A percentile compares a stretch with the other conserved stretches of the same genome.
phyloP scores from a whole-genome alignment of 2,888 invertebrate genomes.

The Halocaridina rubra region DNA sequence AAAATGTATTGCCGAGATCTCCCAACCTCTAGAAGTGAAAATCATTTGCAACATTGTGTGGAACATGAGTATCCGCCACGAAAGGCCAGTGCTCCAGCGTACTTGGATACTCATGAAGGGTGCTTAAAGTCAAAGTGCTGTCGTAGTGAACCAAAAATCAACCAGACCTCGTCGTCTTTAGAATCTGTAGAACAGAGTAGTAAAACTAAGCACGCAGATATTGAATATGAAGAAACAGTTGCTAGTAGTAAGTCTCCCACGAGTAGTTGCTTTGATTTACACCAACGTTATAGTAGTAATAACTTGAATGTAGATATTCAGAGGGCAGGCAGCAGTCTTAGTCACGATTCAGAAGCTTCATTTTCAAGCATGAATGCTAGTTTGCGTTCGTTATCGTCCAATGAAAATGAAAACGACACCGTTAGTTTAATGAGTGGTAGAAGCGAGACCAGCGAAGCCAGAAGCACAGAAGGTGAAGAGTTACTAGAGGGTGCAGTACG shows the following conservation, averaged over 20 bases:
- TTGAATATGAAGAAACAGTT: constrained; percentile 47
- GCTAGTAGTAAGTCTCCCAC: constrained; percentile 53
- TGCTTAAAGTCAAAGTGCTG: constrained; percentile 50
- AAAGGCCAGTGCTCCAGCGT: constrained; percentile 61
- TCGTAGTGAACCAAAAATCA: constrained; percentile 54
- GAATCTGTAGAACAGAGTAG: constrained; percentile 46
- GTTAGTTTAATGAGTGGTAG: constrained; percentile 57
- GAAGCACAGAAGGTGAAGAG: constrained; percentile 54
- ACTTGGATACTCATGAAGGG: constrained; percentile 46
- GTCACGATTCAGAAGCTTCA: constrained; percentile 64
- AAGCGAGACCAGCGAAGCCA: constrained; percentile 58
- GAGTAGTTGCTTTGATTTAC: constrained; percentile 54
- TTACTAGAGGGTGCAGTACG: constrained; percentile 23
- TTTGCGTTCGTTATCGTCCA: constrained; percentile 64
- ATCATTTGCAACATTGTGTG: constrained; percentile 56
- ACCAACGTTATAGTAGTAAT: constrained; percentile 34
- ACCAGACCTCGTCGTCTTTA: constrained; percentile 49
- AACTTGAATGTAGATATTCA: constrained; percentile 46
- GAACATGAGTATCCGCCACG: constrained; percentile 56
- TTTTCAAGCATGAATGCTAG: constrained; percentile 64
- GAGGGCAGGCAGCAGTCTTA: constrained; percentile 59
- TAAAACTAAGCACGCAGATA: constrained; percentile 34
- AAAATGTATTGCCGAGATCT: constrained; percentile 61
- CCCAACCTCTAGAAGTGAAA: constrained; percentile 59
- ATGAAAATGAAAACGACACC: constrained; percentile 64